A percentile compares a stretch with the other conserved stretches of the same genome.
Evolutionary conservation across 2,113 vertebrate species (phyloP).

Genomic region (human (Homo sapiens)): DNA sequence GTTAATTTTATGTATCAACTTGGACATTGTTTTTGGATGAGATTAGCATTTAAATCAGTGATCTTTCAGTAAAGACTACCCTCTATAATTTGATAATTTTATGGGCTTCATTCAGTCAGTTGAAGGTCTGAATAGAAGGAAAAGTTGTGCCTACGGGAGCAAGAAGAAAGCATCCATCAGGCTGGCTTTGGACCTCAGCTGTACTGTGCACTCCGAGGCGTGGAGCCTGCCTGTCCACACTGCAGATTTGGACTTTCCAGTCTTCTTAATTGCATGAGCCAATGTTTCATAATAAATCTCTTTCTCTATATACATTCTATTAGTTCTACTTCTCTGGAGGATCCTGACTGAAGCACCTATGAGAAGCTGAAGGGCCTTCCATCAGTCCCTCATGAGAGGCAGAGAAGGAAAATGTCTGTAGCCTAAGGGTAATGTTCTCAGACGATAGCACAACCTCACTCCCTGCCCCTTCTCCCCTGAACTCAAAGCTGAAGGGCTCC

Average conservation of each 20-base stretch:
- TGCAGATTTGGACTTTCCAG: not conserved
- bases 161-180: not conserved
- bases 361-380: too few relatives aligned
- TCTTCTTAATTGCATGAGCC: not conserved
- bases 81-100: not conserved
- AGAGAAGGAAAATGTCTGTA: not conserved
- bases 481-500: accelerated
- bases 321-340: not conserved
- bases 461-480: accelerated
- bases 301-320: not conserved
- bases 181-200: not conserved
- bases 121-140: not conserved
- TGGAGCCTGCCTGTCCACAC: accelerated
- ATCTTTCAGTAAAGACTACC: not conserved
- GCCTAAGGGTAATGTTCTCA: not conserved
- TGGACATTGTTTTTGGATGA: not conserved
- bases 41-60: not conserved
- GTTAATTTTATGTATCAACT: not conserved
- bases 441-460: accelerated
- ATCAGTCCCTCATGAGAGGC: too few relatives aligned
- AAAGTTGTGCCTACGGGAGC: not conserved
- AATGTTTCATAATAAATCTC: not conserved
- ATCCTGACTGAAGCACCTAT: not conserved
- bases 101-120: not conserved
- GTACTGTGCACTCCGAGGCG: accelerated